phyloP scores from a whole-genome alignment of 2,797 vertebrate genomes.

The Sebastolobus altivelis region DNA sequence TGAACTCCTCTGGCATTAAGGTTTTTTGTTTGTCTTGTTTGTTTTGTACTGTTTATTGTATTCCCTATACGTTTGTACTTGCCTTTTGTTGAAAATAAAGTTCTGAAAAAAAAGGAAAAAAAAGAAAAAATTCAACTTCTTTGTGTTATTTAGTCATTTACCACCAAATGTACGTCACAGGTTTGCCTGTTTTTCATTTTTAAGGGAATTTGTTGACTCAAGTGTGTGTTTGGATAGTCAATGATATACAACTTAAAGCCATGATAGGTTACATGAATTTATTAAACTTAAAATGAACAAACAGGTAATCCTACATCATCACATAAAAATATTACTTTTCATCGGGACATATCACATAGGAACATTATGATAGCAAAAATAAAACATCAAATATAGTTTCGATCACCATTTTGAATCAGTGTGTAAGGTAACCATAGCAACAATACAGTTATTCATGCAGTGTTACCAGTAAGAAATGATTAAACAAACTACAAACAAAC shows the following conservation, averaged over 20 bases:
- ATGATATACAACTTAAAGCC: background rate
- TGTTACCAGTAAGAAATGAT: background rate
- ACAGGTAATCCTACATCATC: background rate
- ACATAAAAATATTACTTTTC: background rate
- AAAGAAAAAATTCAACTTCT: too few relatives aligned
- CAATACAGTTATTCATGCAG: background rate
- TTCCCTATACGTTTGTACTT: too few relatives aligned
- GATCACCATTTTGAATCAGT: background rate
- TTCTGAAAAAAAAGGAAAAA: too few relatives aligned
- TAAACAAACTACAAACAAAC: background rate
- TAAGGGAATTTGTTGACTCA: background rate
- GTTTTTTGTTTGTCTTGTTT: too few relatives aligned
- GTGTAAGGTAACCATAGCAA: background rate
- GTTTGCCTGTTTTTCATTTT: background rate
- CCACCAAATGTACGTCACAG: background rate
- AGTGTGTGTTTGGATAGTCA: background rate
- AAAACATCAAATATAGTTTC: background rate
- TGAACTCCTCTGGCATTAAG: too few relatives aligned
- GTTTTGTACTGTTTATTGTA: too few relatives aligned
- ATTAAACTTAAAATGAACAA: constrained; percentile 14
- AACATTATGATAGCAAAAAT: constrained; percentile 4
- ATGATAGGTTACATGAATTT: constrained; percentile 3
- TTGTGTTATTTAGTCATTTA: background rate
- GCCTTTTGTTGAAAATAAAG: too few relatives aligned
- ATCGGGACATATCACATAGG: background rate